A percentile compares a stretch with the other conserved stretches of the same genome.
Evolutionary conservation across 1,140 invertebrate genomes (phyloP).

Genomic region (Tetramorium simillimum): DNA sequence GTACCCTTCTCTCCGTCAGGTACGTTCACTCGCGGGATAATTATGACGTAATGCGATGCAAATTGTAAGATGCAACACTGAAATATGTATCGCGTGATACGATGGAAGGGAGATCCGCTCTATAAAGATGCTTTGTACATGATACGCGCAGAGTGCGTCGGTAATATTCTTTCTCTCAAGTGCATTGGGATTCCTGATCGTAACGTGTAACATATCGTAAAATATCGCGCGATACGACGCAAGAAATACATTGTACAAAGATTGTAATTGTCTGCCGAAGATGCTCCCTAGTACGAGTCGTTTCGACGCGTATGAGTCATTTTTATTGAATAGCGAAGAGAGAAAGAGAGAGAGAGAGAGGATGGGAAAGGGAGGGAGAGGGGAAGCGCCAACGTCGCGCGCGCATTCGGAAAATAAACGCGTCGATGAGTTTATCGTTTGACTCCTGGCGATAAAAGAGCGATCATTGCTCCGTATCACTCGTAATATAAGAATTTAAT

Average conservation of each 20-base stretch:
- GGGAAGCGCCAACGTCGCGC: not conserved
- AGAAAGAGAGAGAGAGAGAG: not conserved
- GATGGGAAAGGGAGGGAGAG: not conserved
- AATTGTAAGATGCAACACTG: not conserved
- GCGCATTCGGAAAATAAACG: constrained; percentile 69
- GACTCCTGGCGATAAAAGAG: constrained; percentile 70
- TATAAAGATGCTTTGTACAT: not conserved
- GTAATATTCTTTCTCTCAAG: not conserved
- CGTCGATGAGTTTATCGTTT: constrained; percentile 72
- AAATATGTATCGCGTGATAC: not conserved
- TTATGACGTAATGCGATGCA: constrained; percentile 1
- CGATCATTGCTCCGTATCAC: constrained; percentile 70
- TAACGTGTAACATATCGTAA: not conserved
- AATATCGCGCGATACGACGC: not conserved
- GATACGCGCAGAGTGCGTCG: not conserved
- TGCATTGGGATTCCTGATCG: not conserved
- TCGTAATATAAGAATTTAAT: constrained; percentile 66
- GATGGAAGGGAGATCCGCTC: not conserved
- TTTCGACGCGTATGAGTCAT: constrained; percentile 15
- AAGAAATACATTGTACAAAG: constrained; percentile 42
- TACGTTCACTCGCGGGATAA: not conserved
- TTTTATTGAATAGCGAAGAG: constrained; percentile 37
- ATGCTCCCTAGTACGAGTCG: not conserved
- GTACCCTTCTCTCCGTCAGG: not conserved
- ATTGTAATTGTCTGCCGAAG: constrained; percentile 27